Evolutionary conservation across 2,888 invertebrate genomes (phyloP).

Genomic region (Prenolepis imparis): DNA sequence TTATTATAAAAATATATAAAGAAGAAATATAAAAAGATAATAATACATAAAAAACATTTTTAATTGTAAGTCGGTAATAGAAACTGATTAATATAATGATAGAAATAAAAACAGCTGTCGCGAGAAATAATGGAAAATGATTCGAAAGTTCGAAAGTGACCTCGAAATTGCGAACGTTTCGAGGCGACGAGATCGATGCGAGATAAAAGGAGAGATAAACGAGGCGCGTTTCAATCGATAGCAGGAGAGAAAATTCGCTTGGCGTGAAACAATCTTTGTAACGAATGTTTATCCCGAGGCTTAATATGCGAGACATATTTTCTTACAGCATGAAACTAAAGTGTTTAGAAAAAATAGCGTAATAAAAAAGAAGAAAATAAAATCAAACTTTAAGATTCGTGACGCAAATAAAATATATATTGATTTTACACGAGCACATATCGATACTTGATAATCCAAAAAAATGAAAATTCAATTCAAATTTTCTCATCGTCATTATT

Average conservation of each 20-base stretch:
- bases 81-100: constrained; percentile 2
- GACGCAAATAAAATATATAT: neutral
- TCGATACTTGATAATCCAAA: neutral
- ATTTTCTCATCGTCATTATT: too few species aligned
- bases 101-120: neutral
- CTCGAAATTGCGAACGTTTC: constrained; percentile 52
- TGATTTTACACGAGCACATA: neutral
- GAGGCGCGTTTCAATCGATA: constrained; percentile 54
- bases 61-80: neutral
- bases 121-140: constrained; percentile 35
- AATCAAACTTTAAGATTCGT: neutral
- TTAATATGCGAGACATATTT: constrained; percentile 48
- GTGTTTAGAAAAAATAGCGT: neutral
- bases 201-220: constrained; percentile 54
- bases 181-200: constrained; percentile 33
- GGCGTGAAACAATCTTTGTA: constrained; percentile 62
- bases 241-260: constrained; percentile 50
- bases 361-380: neutral
- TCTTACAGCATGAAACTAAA: constrained; percentile 59
- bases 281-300: constrained; percentile 59
- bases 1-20: constrained; percentile 15
- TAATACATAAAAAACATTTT: neutral
- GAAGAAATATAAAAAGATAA: constrained; percentile 8
- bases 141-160: constrained; percentile 58
- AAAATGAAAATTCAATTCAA: neutral